These are phyloP conservation scores for Colinus virginianus DNA, from an alignment of 2,113 vertebrate species.

Conservation along the genomic window DNA sequence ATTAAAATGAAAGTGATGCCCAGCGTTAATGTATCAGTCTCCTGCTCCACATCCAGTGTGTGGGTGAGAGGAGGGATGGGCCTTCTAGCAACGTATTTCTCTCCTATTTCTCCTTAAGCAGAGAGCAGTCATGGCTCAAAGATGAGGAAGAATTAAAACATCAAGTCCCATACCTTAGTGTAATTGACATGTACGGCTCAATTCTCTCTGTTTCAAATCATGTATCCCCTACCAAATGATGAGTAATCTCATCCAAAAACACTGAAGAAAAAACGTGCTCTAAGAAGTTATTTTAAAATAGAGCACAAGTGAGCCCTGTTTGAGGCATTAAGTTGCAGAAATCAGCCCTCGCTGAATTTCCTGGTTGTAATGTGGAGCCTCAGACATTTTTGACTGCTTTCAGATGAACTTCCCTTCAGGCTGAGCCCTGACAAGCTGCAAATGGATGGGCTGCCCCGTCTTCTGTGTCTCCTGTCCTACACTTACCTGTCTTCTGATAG, in stretches of 20 bases:
- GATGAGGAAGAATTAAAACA: neutral
- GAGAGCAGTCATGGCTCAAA: neutral
- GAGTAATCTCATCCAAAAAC: neutral
- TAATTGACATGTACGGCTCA: neutral
- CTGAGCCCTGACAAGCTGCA: neutral
- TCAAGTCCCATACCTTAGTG: neutral
- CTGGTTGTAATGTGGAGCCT: neutral
- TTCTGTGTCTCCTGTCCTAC: neutral
- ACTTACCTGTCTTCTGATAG: neutral
- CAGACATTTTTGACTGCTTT: neutral
- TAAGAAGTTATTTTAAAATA: neutral
- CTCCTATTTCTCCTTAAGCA: neutral
- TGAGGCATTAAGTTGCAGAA: neutral
- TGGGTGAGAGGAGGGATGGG: conserved; percentile 1
- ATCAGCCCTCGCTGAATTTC: neutral
- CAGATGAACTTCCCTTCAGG: neutral
- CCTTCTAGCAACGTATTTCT: neutral
- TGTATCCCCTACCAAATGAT: neutral
- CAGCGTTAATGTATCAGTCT: neutral
- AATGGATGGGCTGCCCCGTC: neutral
- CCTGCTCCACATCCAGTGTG: neutral
- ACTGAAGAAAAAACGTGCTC: neutral
- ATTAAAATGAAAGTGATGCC: conserved; percentile 8
- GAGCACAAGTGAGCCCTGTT: neutral
- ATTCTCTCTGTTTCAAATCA: neutral